phyloP scores from a whole-genome alignment of 2,797 vertebrate species.

The Amblyopsis hoosieri region DNA sequence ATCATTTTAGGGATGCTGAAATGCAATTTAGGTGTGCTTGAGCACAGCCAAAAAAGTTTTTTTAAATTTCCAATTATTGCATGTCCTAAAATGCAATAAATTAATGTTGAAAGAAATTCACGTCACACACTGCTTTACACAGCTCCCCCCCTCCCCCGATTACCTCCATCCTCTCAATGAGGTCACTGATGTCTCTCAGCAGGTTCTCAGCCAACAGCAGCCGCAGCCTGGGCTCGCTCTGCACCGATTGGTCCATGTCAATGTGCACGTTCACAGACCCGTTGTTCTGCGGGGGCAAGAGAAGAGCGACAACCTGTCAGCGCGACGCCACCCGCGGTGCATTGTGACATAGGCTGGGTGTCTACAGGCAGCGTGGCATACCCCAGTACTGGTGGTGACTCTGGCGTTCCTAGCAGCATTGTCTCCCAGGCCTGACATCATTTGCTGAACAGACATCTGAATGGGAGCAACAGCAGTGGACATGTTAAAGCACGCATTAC shows the following conservation, averaged over 20 bases:
- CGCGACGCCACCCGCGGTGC: background rate
- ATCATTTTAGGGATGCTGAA: no score
- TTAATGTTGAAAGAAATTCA: no score
- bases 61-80: no score
- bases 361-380: conserved; percentile 44
- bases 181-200: conserved; percentile 84
- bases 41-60: no score
- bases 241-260: conserved; percentile 85
- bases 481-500: no score
- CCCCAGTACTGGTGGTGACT: conserved; percentile 81
- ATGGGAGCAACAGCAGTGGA: conserved; percentile 3
- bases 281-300: conserved; percentile 66
- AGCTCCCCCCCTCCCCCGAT: conserved; percentile 1
- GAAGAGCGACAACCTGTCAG: conserved; percentile 17
- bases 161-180: conserved; percentile 88
- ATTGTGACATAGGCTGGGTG: background rate
- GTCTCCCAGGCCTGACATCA: conserved; percentile 78
- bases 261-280: conserved; percentile 92
- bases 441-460: conserved; percentile 85
- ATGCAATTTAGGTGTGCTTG: no score
- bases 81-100: no score
- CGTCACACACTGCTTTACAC: no score
- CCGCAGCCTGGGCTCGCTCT: conserved; percentile 89
- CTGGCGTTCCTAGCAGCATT: conserved; percentile 74
- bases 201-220: conserved; percentile 89